phyloP scores from a whole-genome alignment of 2,888 invertebrate genomes.

The Drosophila quinaria region DNA sequence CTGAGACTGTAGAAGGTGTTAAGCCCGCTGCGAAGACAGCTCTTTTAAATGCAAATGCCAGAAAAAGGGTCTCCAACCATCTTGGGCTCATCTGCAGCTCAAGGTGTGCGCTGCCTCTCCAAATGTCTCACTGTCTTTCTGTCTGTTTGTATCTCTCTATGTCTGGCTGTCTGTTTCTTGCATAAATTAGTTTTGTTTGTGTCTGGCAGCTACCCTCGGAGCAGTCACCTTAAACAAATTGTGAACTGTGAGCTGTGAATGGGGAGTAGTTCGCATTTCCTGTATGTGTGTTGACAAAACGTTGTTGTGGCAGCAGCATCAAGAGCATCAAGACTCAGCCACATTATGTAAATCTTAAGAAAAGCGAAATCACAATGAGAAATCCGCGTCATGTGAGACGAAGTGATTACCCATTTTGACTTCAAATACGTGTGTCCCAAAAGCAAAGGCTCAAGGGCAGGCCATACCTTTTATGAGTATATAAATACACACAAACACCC shows the following conservation, averaged over 20 bases:
- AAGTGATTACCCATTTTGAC: constrained; percentile 62
- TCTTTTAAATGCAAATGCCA: constrained; percentile 75
- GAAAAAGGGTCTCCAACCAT: constrained; percentile 34
- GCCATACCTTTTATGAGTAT: constrained; percentile 52
- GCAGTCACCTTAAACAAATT: constrained; percentile 71
- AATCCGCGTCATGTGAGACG: constrained; percentile 62
- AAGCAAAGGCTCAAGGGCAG: constrained; percentile 46
- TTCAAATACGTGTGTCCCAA: constrained; percentile 38
- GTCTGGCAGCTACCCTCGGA: constrained; percentile 55
- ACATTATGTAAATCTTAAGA: constrained; percentile 73
- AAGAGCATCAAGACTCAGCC: constrained; percentile 53
- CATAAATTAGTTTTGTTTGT: constrained; percentile 76
- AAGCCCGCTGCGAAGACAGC: constrained; percentile 56
- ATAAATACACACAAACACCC: constrained; percentile 19
- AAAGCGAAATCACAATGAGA: constrained; percentile 66
- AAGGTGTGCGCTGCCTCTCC: constrained; percentile 44
- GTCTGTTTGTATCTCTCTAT: constrained; percentile 20
- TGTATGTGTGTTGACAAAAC: constrained; percentile 66
- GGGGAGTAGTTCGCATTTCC: constrained; percentile 70
- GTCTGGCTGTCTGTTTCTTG: constrained; percentile 41
- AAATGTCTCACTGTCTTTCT: constrained; percentile 25
- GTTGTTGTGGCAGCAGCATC: constrained; percentile 56
- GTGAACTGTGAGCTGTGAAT: constrained; percentile 50
- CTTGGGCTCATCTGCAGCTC: constrained; percentile 33
- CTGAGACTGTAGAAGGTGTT: constrained; percentile 53